Evolutionary conservation across 2,113 vertebrate genomes (phyloP).

Genomic region (Eudyptes chrysolophus): DNA sequence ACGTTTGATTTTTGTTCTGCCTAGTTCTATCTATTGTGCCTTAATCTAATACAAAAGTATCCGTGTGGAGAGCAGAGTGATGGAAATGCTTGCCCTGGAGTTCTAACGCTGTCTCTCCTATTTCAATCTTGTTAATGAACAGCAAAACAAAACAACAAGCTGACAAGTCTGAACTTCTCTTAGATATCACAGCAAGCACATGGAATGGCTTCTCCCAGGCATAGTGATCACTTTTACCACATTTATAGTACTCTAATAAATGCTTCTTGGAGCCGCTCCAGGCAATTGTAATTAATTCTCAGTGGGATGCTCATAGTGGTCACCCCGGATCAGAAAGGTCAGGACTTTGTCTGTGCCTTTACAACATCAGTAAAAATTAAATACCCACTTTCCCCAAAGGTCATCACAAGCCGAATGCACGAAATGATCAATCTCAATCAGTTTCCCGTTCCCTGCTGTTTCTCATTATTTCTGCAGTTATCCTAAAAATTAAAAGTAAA

Average conservation of each 20-base stretch:
- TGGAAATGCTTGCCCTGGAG: conserved; percentile 36
- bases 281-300: conserved; percentile 66
- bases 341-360: conserved; percentile 55
- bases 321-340: conserved; percentile 53
- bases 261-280: conserved; percentile 38
- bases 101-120: background rate
- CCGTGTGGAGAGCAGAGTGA: background rate
- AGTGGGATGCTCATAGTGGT: conserved; percentile 51
- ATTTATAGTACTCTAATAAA: conserved; percentile 42
- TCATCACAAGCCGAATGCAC: background rate
- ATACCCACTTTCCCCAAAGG: conserved; percentile 47
- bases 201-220: conserved; percentile 15
- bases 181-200: background rate
- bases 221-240: conserved; percentile 26
- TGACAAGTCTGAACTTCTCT: conserved; percentile 28
- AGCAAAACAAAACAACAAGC: conserved; percentile 21
- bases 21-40: background rate
- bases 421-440: conserved; percentile 21
- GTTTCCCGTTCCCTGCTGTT: background rate
- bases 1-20: background rate
- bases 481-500: conserved; percentile 45
- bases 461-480: conserved; percentile 39
- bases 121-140: conserved; percentile 40
- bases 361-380: conserved; percentile 67
- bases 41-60: conserved; percentile 18